Evolutionary conservation across 1,140 invertebrate genomes (phyloP).

Genomic region (Arion vulgaris): DNA sequence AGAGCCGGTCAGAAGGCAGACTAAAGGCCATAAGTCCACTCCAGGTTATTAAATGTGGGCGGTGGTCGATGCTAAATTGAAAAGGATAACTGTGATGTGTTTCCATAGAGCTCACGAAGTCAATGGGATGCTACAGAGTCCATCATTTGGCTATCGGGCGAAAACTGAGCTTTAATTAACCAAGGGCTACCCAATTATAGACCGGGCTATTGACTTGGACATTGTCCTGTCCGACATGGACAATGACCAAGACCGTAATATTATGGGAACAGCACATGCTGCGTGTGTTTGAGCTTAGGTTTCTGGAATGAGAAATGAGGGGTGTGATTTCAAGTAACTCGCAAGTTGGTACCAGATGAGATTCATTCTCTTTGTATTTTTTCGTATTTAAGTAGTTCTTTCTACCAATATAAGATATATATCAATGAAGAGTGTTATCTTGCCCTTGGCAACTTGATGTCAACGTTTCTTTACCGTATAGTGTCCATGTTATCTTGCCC

Average conservation of each 20-base stretch:
- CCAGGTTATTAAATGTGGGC: conserved; percentile 2
- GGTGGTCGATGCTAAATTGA: background rate
- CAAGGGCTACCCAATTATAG: conserved; percentile 28
- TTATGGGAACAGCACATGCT: conserved; percentile 26
- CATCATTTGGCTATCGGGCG: conserved; percentile 22
- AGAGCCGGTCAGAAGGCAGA: background rate
- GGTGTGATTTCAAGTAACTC: background rate
- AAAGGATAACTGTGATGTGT: conserved; percentile 27
- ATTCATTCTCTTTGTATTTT: too few relatives aligned
- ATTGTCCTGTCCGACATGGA: background rate
- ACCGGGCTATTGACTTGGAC: conserved; percentile 19
- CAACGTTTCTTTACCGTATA: too few relatives aligned
- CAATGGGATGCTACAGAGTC: conserved; percentile 1
- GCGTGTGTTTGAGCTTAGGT: background rate
- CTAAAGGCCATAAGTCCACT: conserved; percentile 9
- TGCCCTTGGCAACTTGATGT: too few relatives aligned
- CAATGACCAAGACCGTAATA: conserved; percentile 6
- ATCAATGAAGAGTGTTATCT: too few relatives aligned
- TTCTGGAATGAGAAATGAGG: background rate
- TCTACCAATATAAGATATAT: too few relatives aligned
- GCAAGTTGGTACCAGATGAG: background rate
- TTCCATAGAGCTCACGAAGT: background rate
- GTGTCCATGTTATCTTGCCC: too few relatives aligned
- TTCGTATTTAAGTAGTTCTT: too few relatives aligned
- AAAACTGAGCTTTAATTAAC: conserved; percentile 33